These are phyloP conservation scores for Chrysolina oricalcia DNA, from an alignment of 2,888 invertebrate species.

Conservation along the genomic window DNA sequence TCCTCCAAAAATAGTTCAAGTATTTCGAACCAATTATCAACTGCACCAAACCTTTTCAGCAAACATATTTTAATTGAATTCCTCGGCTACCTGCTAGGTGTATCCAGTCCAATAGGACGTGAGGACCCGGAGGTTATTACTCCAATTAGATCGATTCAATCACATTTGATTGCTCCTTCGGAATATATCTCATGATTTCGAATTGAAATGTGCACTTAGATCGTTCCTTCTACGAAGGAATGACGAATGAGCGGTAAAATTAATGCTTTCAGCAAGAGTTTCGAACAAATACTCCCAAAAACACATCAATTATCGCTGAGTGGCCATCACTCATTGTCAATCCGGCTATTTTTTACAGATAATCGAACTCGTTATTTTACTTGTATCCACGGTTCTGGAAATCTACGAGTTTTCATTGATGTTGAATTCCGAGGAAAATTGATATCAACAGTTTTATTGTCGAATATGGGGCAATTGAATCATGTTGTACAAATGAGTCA, in stretches of 20 bases:
- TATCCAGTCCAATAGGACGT: too few relatives aligned
- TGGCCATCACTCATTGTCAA: conserved; percentile 19
- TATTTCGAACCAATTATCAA: too few relatives aligned
- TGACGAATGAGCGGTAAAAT: conserved; percentile 4
- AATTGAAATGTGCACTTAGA: conserved; percentile 1
- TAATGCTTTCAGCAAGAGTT: conserved; percentile 6
- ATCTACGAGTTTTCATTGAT: not conserved
- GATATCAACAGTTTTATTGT: not conserved
- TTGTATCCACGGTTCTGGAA: not conserved
- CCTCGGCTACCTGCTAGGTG: too few relatives aligned
- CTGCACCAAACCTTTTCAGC: too few relatives aligned
- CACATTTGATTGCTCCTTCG: not conserved
- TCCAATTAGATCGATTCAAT: too few relatives aligned
- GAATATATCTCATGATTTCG: not conserved
- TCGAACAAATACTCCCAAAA: conserved; percentile 24
- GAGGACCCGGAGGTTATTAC: too few relatives aligned
- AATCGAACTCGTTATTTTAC: conserved; percentile 17
- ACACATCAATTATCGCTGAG: conserved; percentile 29
- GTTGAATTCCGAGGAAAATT: too few relatives aligned
- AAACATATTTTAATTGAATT: too few relatives aligned
- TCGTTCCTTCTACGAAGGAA: not conserved
- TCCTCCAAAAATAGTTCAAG: too few relatives aligned
- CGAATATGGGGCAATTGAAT: not conserved
- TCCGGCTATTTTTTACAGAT: conserved; percentile 8
- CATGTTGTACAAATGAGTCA: too few relatives aligned